Base-by-base conservation (phyloP, 2,888 invertebrate species). In the Pecten maximus region DNA sequence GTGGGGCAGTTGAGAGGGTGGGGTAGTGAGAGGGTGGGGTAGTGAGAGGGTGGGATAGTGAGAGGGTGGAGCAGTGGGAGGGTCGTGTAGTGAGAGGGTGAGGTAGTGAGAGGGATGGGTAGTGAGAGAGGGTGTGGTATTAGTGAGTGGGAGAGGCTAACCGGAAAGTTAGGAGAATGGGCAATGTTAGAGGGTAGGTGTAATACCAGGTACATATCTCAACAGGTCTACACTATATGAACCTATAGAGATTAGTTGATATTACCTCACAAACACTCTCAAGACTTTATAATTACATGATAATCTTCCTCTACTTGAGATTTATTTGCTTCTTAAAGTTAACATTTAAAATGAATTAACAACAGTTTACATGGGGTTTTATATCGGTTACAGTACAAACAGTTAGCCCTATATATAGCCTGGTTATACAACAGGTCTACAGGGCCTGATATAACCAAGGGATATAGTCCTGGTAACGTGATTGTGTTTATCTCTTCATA, bases 231-330 rank as follows among this genome's bases (percentile, higher is more conserved):
- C 16, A 19, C 19, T 19, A 19, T 19, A 15, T 50, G 50, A 50
- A 50, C 50, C 12, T 12, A 19, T 16, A 8, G 16, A 35, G 35
- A 10, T 60, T 60, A 74, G 6, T 74, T 74, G 28, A 28, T 74
- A 28, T 74, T 74, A 8, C 28, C 28, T 74, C 28, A 74, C 6
- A 16, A 74, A 4, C 60, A 74, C 4, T 28, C 60, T 74, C 4
- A 28, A 74, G 8, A 35, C 35, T 74, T 74, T 28, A 74, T 74
- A 35, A 74, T 35, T 74, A 74, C 28, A 28, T 74, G 74, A 74
- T 74, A 74, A 74, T 74, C 74, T 23, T 35, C 28, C 54, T 35
- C 28, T 74, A 74, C 74, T 74, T 74, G 74, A 74, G 35, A 74
- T 74, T 28, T 28, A 74, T 35, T 74, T 74, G 28, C 74, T 74